A percentile compares a stretch with the other conserved stretches of the same genome.
Conservation (phyloP, 2,888 invertebrate genomes). For the Glaucopsyche alexis region DNA sequence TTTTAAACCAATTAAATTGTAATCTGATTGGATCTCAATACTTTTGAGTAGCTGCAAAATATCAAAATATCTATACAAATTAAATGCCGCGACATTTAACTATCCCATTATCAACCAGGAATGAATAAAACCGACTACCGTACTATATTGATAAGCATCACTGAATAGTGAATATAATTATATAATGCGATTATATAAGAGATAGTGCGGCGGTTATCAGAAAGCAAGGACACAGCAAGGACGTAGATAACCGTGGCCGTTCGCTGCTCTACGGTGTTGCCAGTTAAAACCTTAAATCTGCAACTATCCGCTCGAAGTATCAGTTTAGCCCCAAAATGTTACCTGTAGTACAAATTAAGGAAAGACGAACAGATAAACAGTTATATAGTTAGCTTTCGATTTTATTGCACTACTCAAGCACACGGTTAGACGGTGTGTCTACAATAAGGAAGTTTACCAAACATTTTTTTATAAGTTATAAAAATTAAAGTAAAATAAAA, state of each 20-base stretch:
- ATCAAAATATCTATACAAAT: background rate
- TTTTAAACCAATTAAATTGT: background rate
- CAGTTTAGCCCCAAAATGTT: too few species aligned
- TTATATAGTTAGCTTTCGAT: too few species aligned
- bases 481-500: too few species aligned
- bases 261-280: conserved; percentile 35
- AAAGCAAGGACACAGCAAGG: conserved; percentile 76
- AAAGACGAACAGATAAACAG: too few species aligned
- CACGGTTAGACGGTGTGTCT: too few species aligned
- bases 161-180: conserved; percentile 21
- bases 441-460: too few species aligned
- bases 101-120: conserved; percentile 1
- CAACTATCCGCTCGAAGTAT: background rate
- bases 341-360: too few species aligned
- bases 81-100: conserved; percentile 1
- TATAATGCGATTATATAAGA: conserved; percentile 32
- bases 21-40: background rate
- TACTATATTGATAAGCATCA: conserved; percentile 16
- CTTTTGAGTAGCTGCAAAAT: background rate
- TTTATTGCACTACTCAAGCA: too few species aligned
- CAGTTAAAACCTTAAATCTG: background rate
- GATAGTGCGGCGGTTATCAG: conserved; percentile 65
- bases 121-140: conserved; percentile 4
- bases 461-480: too few species aligned
- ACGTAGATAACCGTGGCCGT: conserved; percentile 62